Evolutionary conservation across 2,797 vertebrate species (phyloP).

Genomic region (Clarias fuscus): DNA sequence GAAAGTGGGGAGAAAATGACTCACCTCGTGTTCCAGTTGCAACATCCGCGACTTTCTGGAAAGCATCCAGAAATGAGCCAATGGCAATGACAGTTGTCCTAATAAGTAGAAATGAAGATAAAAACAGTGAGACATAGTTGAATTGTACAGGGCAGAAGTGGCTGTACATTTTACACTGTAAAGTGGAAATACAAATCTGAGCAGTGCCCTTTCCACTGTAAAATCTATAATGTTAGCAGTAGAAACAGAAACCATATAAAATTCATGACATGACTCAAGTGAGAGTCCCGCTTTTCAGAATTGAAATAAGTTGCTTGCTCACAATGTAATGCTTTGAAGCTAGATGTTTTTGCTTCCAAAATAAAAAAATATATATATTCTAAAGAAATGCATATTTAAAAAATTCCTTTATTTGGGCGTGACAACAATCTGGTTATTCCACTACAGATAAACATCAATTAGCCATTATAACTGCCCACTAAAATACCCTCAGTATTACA

Average conservation of each 20-base stretch:
- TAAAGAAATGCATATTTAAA: neutral
- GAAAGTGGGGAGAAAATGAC: conserved; percentile 14
- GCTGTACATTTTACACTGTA: neutral
- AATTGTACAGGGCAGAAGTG: neutral
- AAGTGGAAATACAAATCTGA: neutral
- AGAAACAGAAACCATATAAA: neutral
- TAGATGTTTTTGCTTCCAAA: neutral
- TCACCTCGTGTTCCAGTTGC: conserved; percentile 81
- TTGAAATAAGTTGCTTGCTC: neutral
- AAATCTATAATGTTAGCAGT: neutral
- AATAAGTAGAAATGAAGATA: conserved; percentile 41
- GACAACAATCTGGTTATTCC: neutral
- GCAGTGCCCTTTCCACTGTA: neutral
- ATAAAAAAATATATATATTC: neutral
- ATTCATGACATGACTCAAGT: neutral
- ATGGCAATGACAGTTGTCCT: conserved; percentile 79
- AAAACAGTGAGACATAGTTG: neutral
- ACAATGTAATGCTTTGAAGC: neutral
- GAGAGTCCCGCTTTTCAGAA: neutral
- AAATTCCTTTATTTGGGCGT: too few relatives aligned
- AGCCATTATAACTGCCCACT: too few relatives aligned
- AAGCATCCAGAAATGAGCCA: conserved; percentile 81
- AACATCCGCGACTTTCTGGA: conserved; percentile 85
- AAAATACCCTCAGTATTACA: neutral
- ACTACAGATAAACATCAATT: neutral